Base-by-base conservation (phyloP, 2,888 invertebrate species). In the Caenorhabditis parvicauda region DNA sequence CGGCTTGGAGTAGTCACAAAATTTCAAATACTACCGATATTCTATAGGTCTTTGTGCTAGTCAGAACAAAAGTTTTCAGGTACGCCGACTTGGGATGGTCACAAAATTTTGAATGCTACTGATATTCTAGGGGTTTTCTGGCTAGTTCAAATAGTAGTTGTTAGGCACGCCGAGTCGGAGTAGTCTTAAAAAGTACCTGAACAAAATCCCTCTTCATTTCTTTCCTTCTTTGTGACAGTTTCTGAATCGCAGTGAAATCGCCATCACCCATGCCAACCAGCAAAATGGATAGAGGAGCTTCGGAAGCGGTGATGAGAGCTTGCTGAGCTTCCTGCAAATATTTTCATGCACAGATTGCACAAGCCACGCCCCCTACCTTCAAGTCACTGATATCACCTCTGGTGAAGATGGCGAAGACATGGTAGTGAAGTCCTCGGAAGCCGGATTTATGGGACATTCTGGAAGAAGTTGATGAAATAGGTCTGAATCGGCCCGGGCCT, bases 241-340 rank as follows among this genome's bases (percentile, higher is more conserved):
- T 69, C 49, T 64, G 66, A 5, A 69, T 43, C 7, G 59, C 48
- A 14, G 54, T 50, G 37, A 76, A 71, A 28, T 76, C 72, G 14
- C 43, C 58, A 38, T 74, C 67, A n/a, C 77, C 76, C 55, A 78
- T 72, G 32, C 76, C 75, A 45, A 78, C 69, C 53, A 78, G 75
- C 41, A 78, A 49, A 44, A 78, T 67, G 9, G 78, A 78, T 12
- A 78, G 52, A 3, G 78, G 77, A 39, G 78, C 72, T 24, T 75
- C 67, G 17, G 76, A 69, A 19, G 76, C 76, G 17, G 66, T 59
- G 51, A 68, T 74, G 12, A 78, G 41, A 1, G 76, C 64, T 29
- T 67, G 63, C 22, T 72, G 64, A 9, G 75, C 69, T 38, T 77
- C 77, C 59, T 58, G 27, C 12, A 19, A 29, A 17, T 42, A 21